Conservation (phyloP, 1,140 invertebrate species). For the Papilio machaon region DNA sequence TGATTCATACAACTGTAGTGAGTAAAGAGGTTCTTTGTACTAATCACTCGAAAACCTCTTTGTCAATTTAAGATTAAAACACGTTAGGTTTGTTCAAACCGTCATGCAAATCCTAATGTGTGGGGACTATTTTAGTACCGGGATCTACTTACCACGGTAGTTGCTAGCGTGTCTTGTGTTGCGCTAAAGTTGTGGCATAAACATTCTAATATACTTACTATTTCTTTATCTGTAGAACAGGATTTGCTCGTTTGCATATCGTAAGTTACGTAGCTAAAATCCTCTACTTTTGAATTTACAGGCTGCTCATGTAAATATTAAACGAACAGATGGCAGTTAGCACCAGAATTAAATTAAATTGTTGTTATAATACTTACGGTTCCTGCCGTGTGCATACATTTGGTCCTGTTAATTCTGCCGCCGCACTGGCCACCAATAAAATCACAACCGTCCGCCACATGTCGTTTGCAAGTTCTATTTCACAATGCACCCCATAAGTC, state of each 20-base stretch:
- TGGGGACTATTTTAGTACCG: not conserved
- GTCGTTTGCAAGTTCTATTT: slow-evolving; percentile 56
- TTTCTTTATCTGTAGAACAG: not conserved
- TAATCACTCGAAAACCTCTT: not conserved
- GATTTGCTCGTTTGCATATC: not conserved
- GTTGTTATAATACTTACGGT: slow-evolving; percentile 57
- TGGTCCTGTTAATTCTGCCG: slow-evolving; percentile 67
- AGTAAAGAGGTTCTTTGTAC: not conserved
- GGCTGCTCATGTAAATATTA: too few relatives aligned
- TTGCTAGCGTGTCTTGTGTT: not conserved
- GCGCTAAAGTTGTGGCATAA: not conserved
- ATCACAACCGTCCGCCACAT: slow-evolving; percentile 62
- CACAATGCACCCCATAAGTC: slow-evolving; percentile 64
- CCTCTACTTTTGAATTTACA: too few relatives aligned
- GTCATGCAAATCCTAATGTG: not conserved
- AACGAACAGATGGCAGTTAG: too few relatives aligned
- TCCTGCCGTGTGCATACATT: slow-evolving; percentile 75
- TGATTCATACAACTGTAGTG: slow-evolving; percentile 17
- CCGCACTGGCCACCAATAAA: slow-evolving; percentile 50
- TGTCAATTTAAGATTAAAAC: not conserved
- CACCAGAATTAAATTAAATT: not conserved
- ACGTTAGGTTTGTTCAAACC: not conserved
- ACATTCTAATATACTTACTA: not conserved
- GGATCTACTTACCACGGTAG: not conserved
- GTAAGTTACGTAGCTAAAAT: not conserved